phyloP scores from a whole-genome alignment of 1,140 invertebrate species.

The Drosophila willistoni region DNA sequence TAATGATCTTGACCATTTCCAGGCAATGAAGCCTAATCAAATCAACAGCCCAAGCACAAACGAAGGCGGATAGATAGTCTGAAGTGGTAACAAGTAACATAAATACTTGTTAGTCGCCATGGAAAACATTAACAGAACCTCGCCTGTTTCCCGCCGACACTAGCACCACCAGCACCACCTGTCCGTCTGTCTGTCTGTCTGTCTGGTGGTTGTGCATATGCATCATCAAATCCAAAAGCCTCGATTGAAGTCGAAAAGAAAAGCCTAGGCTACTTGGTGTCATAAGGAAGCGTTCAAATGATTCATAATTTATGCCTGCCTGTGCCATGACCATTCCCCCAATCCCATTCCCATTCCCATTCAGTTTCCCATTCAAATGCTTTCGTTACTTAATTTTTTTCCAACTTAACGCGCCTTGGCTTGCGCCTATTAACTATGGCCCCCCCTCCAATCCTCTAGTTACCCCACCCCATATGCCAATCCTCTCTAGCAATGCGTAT shows the following conservation, averaged over 20 bases:
- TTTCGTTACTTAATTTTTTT: constrained; percentile 75
- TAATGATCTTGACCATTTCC: constrained; percentile 42
- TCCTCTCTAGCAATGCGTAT: constrained; percentile 49
- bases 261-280: constrained; percentile 63
- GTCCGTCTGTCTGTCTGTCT: constrained; percentile 11
- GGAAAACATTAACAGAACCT: constrained; percentile 36
- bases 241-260: constrained; percentile 21
- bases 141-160: constrained; percentile 24
- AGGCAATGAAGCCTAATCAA: constrained; percentile 56
- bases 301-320: constrained; percentile 82
- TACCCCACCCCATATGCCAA: too few relatives aligned
- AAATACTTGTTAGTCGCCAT: constrained; percentile 73
- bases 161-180: constrained; percentile 8
- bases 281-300: constrained; percentile 82
- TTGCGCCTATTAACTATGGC: constrained; percentile 44
- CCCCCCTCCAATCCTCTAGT: not conserved
- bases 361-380: constrained; percentile 65
- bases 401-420: constrained; percentile 62
- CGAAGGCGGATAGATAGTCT: constrained; percentile 21
- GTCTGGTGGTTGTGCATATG: constrained; percentile 9
- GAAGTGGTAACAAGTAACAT: constrained; percentile 52
- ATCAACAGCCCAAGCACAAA: constrained; percentile 25
- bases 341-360: constrained; percentile 56
- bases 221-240: constrained; percentile 37
- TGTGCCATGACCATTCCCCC: constrained; percentile 47